Conservation (phyloP, 2,113 vertebrate species). For the Dromas ardeola region DNA sequence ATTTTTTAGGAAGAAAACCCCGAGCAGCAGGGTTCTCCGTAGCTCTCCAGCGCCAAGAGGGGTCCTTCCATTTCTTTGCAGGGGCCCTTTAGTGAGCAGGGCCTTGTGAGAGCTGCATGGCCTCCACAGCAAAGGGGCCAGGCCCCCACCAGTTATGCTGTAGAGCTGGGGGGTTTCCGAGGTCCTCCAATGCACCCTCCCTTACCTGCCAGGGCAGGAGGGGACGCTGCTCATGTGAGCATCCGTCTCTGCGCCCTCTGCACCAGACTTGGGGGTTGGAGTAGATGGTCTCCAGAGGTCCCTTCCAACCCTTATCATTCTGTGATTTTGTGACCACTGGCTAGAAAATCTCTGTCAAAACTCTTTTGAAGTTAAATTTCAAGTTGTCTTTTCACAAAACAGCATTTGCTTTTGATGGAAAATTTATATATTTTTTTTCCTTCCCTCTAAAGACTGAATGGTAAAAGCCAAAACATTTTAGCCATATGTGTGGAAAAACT, state of each 20-base stretch:
- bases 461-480: constrained; percentile 11
- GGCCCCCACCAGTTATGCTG: rapidly evolving
- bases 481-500: not conserved
- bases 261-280: not conserved
- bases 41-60: not conserved
- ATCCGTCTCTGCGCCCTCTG: rapidly evolving
- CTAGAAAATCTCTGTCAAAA: not conserved
- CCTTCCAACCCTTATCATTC: too few relatives aligned
- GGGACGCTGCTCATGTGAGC: rapidly evolving
- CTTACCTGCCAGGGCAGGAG: not conserved
- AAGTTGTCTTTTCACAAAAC: not conserved
- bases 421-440: not conserved
- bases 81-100: not conserved
- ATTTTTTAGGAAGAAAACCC: not conserved
- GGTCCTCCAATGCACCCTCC: not conserved
- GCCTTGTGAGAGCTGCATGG: rapidly evolving
- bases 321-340: too few relatives aligned
- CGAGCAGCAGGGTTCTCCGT: not conserved
- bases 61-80: not conserved
- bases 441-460: not conserved
- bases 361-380: not conserved
- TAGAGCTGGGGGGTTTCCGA: not conserved
- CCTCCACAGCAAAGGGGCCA: not conserved
- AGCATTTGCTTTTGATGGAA: not conserved
- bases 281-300: too few relatives aligned